phyloP scores from a whole-genome alignment of 2,113 vertebrate genomes.

The Daboia siamensis region DNA sequence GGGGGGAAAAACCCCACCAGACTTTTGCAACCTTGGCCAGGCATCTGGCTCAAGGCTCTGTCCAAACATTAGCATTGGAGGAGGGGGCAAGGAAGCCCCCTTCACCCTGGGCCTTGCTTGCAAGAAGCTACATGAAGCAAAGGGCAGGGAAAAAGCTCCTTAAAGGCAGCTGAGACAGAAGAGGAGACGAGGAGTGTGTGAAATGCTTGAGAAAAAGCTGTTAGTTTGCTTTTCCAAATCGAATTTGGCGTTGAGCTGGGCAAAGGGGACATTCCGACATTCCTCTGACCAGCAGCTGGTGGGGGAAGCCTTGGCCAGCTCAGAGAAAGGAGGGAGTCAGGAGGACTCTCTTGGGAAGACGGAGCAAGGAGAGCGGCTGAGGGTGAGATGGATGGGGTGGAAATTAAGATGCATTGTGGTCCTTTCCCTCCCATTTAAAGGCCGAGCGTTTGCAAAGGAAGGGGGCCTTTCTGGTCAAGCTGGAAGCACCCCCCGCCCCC shows the following conservation, averaged over 20 bases:
- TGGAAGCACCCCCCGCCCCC: fast-evolving
- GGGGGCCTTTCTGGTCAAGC: not conserved
- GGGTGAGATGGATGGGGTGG: not conserved
- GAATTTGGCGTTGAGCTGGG: not conserved
- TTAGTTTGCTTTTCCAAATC: not conserved
- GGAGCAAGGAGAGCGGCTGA: fast-evolving
- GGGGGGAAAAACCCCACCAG: not conserved
- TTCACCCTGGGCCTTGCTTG: not conserved
- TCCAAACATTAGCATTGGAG: not conserved
- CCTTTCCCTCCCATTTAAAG: not conserved
- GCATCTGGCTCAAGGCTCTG: too few species aligned
- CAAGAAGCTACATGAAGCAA: not conserved
- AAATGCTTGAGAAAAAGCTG: not conserved
- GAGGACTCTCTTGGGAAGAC: not conserved
- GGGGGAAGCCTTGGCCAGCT: not conserved
- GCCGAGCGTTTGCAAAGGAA: not conserved
- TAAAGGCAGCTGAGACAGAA: not conserved
- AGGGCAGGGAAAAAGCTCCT: not conserved
- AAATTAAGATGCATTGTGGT: not conserved
- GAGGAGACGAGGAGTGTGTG: not conserved
- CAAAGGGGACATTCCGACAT: not conserved
- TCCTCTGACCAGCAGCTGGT: conserved; percentile 2
- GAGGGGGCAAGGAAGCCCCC: not conserved
- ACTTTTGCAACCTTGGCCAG: not conserved
- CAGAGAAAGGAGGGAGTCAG: too few species aligned